Base-by-base conservation (phyloP, 2,888 invertebrate species). In the Leptinotarsa juncta region DNA sequence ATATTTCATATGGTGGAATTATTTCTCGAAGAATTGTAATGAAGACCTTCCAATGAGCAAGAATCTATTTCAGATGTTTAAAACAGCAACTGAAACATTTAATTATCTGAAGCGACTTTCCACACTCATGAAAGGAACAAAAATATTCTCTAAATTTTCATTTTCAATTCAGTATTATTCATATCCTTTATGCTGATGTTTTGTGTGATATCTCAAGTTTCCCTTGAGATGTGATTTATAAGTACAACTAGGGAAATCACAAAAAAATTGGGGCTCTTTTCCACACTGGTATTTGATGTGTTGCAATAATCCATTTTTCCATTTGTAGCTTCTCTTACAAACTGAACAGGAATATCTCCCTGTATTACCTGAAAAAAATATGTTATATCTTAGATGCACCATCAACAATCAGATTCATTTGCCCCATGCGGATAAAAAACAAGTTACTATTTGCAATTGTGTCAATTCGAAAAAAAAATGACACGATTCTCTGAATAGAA, bases 191-290 rank as follows among this genome's bases (percentile, higher is more conserved):
- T 62, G 62, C 32, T 32, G 42, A 62, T 62, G 62, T 62, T 62
- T 62, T 42, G 12, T 26, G 32, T 62, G 62, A 42, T 26, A 62
- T 3, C 12, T 62, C n/a, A 32, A 93, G 93, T 82, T 92, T 93
- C 87, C 93, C 92, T 89, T 69, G 62, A 68, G 71, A 60, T 57
- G 67, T 76, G 77, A 65, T 65, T 76, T 79, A 72, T 79, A 81
- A 18, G 55, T 68, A 68, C 82, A 82, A 26, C 67, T 67, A 42
- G 67, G 60, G 14, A 76, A 60, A 26, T 77, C 62, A 70, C 83
- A 83, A 51, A 74, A 71, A 72, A 94, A 94, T 87, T 93, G 93
- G 20, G 94, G 94, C 87, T 94, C 94, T 86, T 94, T 94, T 85
- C 94, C 94, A 88, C 94, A 94, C 88, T 94, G 94, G 93, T 94